phyloP scores from a whole-genome alignment of 2,888 invertebrate species.

The Sarcophaga variegata region DNA sequence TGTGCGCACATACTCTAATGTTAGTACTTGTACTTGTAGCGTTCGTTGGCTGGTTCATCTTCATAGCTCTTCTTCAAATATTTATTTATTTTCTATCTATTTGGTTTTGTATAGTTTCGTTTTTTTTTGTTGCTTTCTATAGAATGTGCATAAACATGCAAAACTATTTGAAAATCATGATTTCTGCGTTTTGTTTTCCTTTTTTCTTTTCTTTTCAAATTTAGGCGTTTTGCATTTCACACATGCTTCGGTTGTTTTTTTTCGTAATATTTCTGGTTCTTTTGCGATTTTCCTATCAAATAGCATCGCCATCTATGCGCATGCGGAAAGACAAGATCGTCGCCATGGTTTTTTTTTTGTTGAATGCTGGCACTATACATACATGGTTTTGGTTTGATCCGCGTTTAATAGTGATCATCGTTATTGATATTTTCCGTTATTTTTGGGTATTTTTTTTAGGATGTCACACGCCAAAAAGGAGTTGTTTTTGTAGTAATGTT shows the following conservation, averaged over 20 bases:
- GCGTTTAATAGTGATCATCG: slow-evolving; percentile 5
- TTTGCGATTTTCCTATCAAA: neutral
- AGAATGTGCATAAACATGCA: slow-evolving; percentile 47
- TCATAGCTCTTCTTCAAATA: slow-evolving; percentile 9
- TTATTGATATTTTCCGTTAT: slow-evolving; percentile 36
- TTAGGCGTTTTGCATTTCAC: slow-evolving; percentile 68
- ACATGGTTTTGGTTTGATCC: neutral
- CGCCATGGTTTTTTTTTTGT: slow-evolving; percentile 1
- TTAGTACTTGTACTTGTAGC: neutral
- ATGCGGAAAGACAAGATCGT: slow-evolving; percentile 17
- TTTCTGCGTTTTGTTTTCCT: slow-evolving; percentile 2
- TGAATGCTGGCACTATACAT: neutral
- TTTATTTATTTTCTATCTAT: neutral
- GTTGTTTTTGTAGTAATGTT: slow-evolving; percentile 42
- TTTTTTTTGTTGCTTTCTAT: neutral
- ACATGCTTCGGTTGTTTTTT: slow-evolving; percentile 51
- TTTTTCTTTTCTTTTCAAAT: neutral
- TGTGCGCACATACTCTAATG: neutral
- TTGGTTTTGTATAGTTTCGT: neutral
- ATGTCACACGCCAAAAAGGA: slow-evolving; percentile 69
- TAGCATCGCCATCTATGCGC: neutral
- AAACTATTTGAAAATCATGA: slow-evolving; percentile 63
- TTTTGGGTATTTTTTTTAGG: slow-evolving; percentile 43
- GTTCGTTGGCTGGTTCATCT: neutral
- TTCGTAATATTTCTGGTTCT: neutral